Evolutionary conservation across 2,797 vertebrate genomes (phyloP).

Genomic region (Artibeus lituratus): DNA sequence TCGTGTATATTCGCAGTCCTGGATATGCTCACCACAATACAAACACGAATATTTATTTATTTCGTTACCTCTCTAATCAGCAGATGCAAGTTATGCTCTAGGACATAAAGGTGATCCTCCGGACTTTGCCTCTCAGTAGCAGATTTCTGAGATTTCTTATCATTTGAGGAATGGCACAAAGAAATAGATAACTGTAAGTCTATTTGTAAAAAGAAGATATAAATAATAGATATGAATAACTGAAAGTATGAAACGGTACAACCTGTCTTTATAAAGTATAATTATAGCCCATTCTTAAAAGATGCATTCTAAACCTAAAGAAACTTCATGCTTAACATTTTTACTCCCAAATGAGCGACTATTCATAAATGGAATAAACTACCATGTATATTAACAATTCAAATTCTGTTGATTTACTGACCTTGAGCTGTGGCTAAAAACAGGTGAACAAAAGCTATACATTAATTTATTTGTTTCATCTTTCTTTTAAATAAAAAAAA

Average conservation of each 20-base stretch:
- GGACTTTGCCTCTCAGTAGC: conserved; percentile 90
- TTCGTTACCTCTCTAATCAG: conserved; percentile 95
- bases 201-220: conserved; percentile 69
- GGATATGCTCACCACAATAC: background rate
- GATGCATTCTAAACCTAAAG: background rate
- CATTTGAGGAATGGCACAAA: conserved; percentile 94
- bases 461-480: background rate
- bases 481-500: background rate
- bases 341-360: background rate
- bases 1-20: background rate
- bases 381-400: background rate
- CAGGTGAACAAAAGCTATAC: background rate
- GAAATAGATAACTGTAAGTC: conserved; percentile 96
- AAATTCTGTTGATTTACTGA: background rate
- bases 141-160: conserved; percentile 91
- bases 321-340: background rate
- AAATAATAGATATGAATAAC: background rate
- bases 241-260: background rate
- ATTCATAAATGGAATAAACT: background rate
- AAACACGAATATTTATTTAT: background rate
- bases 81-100: conserved; percentile 97
- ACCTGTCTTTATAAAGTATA: background rate
- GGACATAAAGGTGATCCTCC: conserved; percentile 96
- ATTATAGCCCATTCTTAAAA: background rate
- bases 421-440: background rate